A percentile compares a stretch with the other conserved stretches of the same genome.
Conservation (phyloP, 1,140 invertebrate genomes). For the Heterodera schachtii region DNA sequence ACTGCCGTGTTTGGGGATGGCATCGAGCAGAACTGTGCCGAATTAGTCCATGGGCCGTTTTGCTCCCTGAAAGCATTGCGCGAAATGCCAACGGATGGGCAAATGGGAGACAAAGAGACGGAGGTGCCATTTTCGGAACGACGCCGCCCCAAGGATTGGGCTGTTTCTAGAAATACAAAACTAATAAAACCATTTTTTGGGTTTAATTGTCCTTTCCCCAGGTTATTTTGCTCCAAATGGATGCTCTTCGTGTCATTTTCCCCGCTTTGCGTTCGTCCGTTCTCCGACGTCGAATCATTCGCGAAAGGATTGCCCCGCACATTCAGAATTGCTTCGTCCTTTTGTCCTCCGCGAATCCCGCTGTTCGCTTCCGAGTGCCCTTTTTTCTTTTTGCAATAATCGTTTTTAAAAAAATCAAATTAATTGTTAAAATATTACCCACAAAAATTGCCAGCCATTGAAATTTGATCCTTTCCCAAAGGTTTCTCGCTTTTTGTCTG, state of each 20-base stretch:
- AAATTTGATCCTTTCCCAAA: neutral
- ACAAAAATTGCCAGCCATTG: too few relatives aligned
- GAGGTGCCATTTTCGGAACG: slow-evolving; percentile 15
- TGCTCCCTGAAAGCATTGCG: slow-evolving; percentile 4
- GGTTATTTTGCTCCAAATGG: slow-evolving; percentile 41
- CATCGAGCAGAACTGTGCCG: slow-evolving; percentile 37
- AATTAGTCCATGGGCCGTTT: slow-evolving; percentile 29
- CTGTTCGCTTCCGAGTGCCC: slow-evolving; percentile 37
- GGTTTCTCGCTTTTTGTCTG: slow-evolving; percentile 44
- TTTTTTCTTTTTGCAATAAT: neutral
- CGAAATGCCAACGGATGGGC: slow-evolving; percentile 9
- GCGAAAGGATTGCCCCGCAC: neutral
- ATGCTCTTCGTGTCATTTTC: slow-evolving; percentile 42
- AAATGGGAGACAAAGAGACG: slow-evolving; percentile 14
- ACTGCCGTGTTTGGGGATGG: slow-evolving; percentile 31
- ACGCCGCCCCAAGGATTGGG: too few relatives aligned
- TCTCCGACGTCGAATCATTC: neutral
- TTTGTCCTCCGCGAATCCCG: slow-evolving; percentile 46
- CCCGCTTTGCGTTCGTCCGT: neutral
- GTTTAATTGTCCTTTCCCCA: too few relatives aligned
- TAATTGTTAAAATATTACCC: too few relatives aligned
- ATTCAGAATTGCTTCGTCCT: slow-evolving; percentile 8
- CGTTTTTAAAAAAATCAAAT: too few relatives aligned
- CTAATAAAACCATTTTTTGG: neutral
- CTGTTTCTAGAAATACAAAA: too few relatives aligned